Conservation (phyloP, 2,113 vertebrate species). For the Echinops telfairi region DNA sequence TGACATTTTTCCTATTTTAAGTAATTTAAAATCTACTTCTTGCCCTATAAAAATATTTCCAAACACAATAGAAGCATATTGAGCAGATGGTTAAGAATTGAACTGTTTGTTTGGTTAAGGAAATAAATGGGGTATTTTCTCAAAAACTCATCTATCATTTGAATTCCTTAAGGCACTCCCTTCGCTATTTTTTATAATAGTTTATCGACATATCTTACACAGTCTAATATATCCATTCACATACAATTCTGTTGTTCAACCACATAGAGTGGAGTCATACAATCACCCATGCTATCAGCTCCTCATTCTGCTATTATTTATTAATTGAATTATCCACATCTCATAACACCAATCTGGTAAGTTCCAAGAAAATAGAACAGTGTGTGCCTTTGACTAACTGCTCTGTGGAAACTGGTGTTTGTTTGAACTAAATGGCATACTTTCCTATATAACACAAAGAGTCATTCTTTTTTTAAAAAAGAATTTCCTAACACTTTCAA, state of each 20-base stretch:
- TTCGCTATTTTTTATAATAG: not conserved
- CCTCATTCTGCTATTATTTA: not conserved
- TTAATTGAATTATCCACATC: not conserved
- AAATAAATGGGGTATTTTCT: not conserved
- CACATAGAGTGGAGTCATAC: no score
- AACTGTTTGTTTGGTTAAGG: not conserved
- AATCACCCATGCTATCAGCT: no score
- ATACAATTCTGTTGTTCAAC: no score
- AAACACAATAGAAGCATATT: not conserved
- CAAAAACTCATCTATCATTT: not conserved
- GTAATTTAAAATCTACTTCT: not conserved
- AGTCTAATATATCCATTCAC: no score
- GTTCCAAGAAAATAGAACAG: slow-evolving; percentile 23
- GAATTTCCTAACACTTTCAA: slow-evolving; percentile 64
- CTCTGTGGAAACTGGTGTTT: slow-evolving; percentile 52
- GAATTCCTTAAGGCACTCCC: not conserved
- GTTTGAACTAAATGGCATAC: slow-evolving; percentile 70
- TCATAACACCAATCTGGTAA: slow-evolving; percentile 21
- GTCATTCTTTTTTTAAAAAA: slow-evolving; percentile 36
- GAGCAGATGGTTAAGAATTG: not conserved
- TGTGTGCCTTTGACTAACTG: slow-evolving; percentile 12
- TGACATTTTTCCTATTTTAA: no score
- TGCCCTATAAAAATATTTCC: slow-evolving; percentile 1
- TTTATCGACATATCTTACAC: no score
- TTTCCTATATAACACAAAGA: slow-evolving; percentile 75